A percentile compares a stretch with the other conserved stretches of the same genome.
phyloP scores from a whole-genome alignment of 2,888 invertebrate species.

The Gymnoscelis rufifasciata region DNA sequence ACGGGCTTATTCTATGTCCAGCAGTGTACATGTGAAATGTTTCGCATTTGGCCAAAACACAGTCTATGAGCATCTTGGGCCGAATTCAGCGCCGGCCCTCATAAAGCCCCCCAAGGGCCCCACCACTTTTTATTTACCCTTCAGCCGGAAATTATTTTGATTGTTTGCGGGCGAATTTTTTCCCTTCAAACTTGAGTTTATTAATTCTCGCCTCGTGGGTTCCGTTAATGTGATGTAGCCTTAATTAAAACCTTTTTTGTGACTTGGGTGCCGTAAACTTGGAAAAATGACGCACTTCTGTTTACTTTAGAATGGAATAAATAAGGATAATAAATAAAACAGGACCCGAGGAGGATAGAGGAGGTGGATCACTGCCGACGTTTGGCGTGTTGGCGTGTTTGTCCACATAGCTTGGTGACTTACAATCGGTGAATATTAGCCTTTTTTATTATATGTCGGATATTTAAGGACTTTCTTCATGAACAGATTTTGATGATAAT shows the following conservation, averaged over 20 bases:
- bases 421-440: too few relatives aligned
- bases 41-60: constrained; percentile 55
- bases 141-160: constrained; percentile 32
- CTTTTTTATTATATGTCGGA: too few relatives aligned
- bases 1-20: too few relatives aligned
- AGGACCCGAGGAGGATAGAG: too few relatives aligned
- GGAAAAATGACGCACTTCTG: not conserved
- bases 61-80: constrained; percentile 51
- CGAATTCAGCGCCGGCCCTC: constrained; percentile 41
- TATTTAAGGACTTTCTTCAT: too few relatives aligned
- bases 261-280: constrained; percentile 25
- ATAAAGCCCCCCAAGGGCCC: constrained; percentile 44
- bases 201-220: constrained; percentile 31
- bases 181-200: constrained; percentile 25
- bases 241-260: constrained; percentile 31
- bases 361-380: too few relatives aligned
- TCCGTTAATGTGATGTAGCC: constrained; percentile 27
- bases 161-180: constrained; percentile 31
- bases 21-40: constrained; percentile 41
- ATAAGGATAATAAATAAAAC: not conserved
- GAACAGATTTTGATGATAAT: too few relatives aligned
- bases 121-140: constrained; percentile 27
- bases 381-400: too few relatives aligned
- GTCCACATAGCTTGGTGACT: too few relatives aligned
- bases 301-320: not conserved